These are phyloP conservation scores for Pachycephus smyrnensis DNA, from an alignment of 2,888 invertebrate genomes.

Conservation along the genomic window DNA sequence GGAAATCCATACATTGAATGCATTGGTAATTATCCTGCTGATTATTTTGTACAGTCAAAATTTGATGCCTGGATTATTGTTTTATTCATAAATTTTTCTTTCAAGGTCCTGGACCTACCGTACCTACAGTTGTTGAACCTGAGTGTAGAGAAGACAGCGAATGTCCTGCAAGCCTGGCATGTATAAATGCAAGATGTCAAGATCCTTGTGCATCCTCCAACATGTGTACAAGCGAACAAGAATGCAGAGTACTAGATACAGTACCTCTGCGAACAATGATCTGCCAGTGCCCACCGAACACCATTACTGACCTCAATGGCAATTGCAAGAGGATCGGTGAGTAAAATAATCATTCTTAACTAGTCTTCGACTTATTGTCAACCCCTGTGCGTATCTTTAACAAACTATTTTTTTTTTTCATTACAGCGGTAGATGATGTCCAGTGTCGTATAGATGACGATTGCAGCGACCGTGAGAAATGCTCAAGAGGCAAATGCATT, in stretches of 20 bases:
- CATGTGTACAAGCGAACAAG: slow-evolving; percentile 82
- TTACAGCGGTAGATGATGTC: slow-evolving; percentile 15
- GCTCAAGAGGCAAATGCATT: slow-evolving; percentile 80
- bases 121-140: slow-evolving; percentile 54
- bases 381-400: background rate
- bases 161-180: slow-evolving; percentile 80
- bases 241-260: slow-evolving; percentile 83
- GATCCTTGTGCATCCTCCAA: slow-evolving; percentile 81
- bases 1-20: slow-evolving; percentile 86
- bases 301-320: slow-evolving; percentile 79
- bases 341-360: slow-evolving; percentile 16
- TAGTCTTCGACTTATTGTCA: background rate
- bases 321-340: slow-evolving; percentile 74
- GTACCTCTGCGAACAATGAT: slow-evolving; percentile 86
- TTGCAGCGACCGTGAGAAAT: slow-evolving; percentile 80
- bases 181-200: slow-evolving; percentile 80
- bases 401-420: background rate
- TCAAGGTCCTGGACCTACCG: background rate
- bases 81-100: slow-evolving; percentile 15
- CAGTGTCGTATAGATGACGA: slow-evolving; percentile 75
- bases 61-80: slow-evolving; percentile 9
- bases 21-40: slow-evolving; percentile 63
- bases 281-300: slow-evolving; percentile 88
- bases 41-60: background rate
- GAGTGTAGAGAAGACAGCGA: slow-evolving; percentile 83